These are phyloP conservation scores for Epinotia ramella DNA, from an alignment of 2,888 invertebrate species.

Conservation along the genomic window DNA sequence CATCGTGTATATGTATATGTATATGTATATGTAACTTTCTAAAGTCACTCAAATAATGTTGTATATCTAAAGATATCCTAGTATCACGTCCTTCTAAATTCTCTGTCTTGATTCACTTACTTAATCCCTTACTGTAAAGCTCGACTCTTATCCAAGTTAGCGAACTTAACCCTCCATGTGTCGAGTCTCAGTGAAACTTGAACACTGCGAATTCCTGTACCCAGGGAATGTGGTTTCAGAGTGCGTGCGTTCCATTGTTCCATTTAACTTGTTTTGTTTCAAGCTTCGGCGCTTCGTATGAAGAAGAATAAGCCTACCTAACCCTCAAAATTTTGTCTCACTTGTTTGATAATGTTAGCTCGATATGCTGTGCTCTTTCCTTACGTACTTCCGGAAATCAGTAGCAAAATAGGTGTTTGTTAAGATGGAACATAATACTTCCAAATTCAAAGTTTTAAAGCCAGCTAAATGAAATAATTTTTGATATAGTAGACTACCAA, in stretches of 20 bases:
- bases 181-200: constrained; percentile 21
- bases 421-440: too few relatives aligned
- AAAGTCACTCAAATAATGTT: background rate
- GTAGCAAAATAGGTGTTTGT: too few relatives aligned
- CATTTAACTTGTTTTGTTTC: background rate
- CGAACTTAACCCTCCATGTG: constrained; percentile 5
- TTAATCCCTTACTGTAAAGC: background rate
- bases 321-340: too few relatives aligned
- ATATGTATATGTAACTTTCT: too few relatives aligned
- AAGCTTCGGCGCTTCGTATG: background rate
- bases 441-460: too few relatives aligned
- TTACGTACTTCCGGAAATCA: too few relatives aligned
- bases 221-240: background rate
- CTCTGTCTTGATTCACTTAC: constrained; percentile 3
- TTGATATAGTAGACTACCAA: too few relatives aligned
- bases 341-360: too few relatives aligned
- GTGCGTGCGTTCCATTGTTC: background rate
- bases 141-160: constrained; percentile 19
- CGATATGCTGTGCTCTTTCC: too few relatives aligned
- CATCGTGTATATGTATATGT: too few relatives aligned
- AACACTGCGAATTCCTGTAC: background rate
- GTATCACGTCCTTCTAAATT: background rate
- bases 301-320: background rate
- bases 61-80: background rate
- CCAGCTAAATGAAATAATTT: too few relatives aligned